Evolutionary conservation across 1,140 invertebrate species (phyloP).

Genomic region (Euborellia annulipes): DNA sequence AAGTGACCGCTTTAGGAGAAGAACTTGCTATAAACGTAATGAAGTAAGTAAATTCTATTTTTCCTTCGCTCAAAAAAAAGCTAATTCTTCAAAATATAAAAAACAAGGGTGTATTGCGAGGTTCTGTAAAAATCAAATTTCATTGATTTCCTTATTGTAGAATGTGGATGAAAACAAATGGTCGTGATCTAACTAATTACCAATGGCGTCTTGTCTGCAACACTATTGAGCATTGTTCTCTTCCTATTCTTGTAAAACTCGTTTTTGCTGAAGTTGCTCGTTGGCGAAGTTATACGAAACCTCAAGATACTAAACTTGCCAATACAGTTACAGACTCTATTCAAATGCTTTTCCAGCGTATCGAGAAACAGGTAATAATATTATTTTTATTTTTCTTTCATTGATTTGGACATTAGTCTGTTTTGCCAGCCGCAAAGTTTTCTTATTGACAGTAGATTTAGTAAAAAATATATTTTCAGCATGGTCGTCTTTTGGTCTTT

Average conservation of each 20-base stretch:
- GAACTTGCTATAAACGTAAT: constrained; percentile 88
- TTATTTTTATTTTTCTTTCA: too few species aligned
- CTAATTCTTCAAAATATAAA: too few species aligned
- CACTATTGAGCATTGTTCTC: constrained; percentile 80
- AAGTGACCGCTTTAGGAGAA: constrained; percentile 78
- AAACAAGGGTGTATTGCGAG: background rate
- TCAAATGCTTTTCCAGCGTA: constrained; percentile 89
- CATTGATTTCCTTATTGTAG: constrained; percentile 25
- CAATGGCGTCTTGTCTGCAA: constrained; percentile 92
- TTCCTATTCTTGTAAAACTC: constrained; percentile 94
- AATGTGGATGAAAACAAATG: constrained; percentile 86
- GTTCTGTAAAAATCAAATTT: background rate
- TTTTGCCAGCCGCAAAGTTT: too few species aligned
- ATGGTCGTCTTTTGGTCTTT: constrained; percentile 81
- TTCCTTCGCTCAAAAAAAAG: too few species aligned
- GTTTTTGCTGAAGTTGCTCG: constrained; percentile 92
- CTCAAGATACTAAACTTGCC: constrained; percentile 78
- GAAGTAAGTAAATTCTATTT: constrained; percentile 50
- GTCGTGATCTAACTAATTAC: constrained; percentile 74
- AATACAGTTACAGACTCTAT: constrained; percentile 95
- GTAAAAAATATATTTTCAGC: constrained; percentile 39
- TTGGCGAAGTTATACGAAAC: constrained; percentile 93
- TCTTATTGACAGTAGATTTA: too few species aligned
- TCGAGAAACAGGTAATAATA: constrained; percentile 65
- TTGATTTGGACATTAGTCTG: background rate